Conservation (phyloP, 2,113 vertebrate genomes). For the Apteryx mantelli region DNA sequence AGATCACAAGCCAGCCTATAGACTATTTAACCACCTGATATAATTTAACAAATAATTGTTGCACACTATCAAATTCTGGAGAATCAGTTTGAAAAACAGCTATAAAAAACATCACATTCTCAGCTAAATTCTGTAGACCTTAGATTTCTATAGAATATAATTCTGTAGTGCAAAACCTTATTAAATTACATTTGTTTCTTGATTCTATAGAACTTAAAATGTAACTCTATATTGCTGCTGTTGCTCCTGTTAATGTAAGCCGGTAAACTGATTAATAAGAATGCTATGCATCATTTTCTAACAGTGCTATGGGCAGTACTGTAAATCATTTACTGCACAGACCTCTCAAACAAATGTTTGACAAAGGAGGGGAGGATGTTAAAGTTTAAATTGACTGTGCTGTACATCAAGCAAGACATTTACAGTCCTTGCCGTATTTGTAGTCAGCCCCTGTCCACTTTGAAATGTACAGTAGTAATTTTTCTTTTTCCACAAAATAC, state of each 20-base stretch:
- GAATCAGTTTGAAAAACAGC: neutral
- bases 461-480: conserved; percentile 29
- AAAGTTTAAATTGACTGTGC: conserved; percentile 44
- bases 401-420: conserved; percentile 40
- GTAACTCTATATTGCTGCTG: neutral
- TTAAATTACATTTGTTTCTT: conserved; percentile 10
- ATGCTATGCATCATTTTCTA: conserved; percentile 27
- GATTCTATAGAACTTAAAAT: neutral
- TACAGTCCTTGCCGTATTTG: conserved; percentile 40
- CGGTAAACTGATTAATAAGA: conserved; percentile 29
- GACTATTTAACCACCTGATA: neutral
- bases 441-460: conserved; percentile 40
- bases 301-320: neutral
- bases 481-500: conserved; percentile 62
- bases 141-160: neutral
- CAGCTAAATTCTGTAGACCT: neutral
- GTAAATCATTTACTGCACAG: conserved; percentile 14
- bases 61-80: neutral
- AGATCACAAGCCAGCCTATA: neutral
- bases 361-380: conserved; percentile 16
- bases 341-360: conserved; percentile 51
- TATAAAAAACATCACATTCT: neutral
- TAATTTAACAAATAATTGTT: neutral
- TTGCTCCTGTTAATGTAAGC: neutral
- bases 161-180: neutral